Conservation (phyloP, 2,888 invertebrate genomes). For the Latrodectus hesperus region DNA sequence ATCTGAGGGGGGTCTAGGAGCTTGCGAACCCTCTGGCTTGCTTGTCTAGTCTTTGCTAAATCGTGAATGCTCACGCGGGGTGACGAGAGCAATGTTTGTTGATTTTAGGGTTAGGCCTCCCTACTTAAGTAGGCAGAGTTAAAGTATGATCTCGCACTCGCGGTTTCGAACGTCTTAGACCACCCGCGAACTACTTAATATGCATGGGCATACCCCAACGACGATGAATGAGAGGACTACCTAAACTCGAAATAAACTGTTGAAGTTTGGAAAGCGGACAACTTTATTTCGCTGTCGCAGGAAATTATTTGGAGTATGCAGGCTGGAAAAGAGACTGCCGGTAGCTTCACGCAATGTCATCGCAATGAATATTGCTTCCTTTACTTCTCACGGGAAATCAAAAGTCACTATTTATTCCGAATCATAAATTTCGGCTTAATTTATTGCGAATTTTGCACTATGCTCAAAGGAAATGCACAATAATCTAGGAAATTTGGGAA, state of each 20-base stretch:
- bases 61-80: slow-evolving; percentile 39
- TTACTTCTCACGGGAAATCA: too few species aligned
- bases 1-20: slow-evolving; percentile 15
- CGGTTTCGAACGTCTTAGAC: neutral
- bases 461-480: too few species aligned
- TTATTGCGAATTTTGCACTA: too few species aligned
- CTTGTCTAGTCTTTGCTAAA: slow-evolving; percentile 48
- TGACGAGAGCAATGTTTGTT: slow-evolving; percentile 31
- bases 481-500: too few species aligned
- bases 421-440: too few species aligned
- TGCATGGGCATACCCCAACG: slow-evolving; percentile 23
- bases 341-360: neutral
- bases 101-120: slow-evolving; percentile 20
- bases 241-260: slow-evolving; percentile 25
- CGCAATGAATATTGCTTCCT: neutral
- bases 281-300: neutral
- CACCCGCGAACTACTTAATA: slow-evolving; percentile 25
- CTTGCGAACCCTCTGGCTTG: slow-evolving; percentile 12
- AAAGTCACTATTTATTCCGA: too few species aligned
- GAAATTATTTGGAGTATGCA: neutral
- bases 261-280: slow-evolving; percentile 1
- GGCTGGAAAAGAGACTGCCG: neutral
- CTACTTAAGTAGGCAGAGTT: slow-evolving; percentile 2
- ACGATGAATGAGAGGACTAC: neutral
- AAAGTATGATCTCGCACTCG: neutral